Evolutionary conservation across 2,888 invertebrate species (phyloP).

Genomic region (Cephus sareptanus): DNA sequence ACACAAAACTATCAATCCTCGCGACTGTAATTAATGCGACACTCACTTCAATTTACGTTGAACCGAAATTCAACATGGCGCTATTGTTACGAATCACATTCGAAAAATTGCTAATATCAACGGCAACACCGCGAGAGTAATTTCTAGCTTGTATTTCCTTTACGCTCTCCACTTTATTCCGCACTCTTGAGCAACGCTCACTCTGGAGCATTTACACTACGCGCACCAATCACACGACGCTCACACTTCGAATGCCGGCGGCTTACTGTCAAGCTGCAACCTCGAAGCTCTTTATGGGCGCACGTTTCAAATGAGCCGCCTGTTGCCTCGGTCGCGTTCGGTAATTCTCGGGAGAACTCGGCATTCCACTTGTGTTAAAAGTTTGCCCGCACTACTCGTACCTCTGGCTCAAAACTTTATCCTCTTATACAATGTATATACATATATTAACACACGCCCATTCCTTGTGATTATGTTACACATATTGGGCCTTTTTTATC

Average conservation of each 20-base stretch:
- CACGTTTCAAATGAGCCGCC: conserved; percentile 46
- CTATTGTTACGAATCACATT: not conserved
- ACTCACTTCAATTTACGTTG: not conserved
- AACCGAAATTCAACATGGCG: not conserved
- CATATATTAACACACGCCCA: too few species aligned
- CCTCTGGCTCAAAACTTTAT: not conserved
- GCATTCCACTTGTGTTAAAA: not conserved
- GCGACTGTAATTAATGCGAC: not conserved
- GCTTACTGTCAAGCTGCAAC: conserved; percentile 42
- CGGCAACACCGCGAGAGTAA: not conserved
- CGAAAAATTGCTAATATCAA: not conserved
- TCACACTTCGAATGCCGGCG: conserved; percentile 39
- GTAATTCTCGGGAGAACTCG: conserved; percentile 14
- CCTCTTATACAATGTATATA: not conserved
- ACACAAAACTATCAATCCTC: not conserved
- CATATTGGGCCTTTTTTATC: not conserved
- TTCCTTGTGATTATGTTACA: not conserved
- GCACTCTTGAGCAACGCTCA: not conserved
- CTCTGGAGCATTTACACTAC: not conserved
- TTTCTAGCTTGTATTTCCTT: not conserved
- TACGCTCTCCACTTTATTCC: not conserved
- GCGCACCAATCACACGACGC: conserved; percentile 9
- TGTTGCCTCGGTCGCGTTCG: conserved; percentile 48
- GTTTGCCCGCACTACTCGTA: not conserved
- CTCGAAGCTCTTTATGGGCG: conserved; percentile 22